Conservation (phyloP, 2,888 invertebrate genomes). For the Leptinotarsa peninsularis region DNA sequence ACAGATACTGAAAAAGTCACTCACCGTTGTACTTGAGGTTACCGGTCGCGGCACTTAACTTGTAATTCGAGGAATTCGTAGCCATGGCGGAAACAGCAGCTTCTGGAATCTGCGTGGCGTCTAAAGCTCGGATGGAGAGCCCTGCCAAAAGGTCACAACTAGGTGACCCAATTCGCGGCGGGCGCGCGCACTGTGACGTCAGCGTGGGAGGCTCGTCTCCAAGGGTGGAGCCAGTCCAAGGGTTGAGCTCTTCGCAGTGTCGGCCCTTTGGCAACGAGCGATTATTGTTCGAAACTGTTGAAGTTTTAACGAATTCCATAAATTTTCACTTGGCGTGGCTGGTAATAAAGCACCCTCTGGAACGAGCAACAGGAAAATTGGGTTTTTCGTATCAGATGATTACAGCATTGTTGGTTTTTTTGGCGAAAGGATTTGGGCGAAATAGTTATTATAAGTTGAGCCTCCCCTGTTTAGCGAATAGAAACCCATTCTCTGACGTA, state of each 20-base stretch:
- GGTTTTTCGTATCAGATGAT: background rate
- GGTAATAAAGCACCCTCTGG: background rate
- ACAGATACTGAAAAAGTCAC: conserved; percentile 41
- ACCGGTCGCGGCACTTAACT: conserved; percentile 60
- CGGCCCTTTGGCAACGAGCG: conserved; percentile 37
- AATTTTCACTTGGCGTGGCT: background rate
- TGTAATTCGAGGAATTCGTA: conserved; percentile 61
- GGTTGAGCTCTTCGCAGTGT: conserved; percentile 45
- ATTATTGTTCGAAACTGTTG: conserved; percentile 40
- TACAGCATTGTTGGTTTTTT: background rate
- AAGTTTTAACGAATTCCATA: conserved; percentile 26
- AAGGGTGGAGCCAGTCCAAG: conserved; percentile 54
- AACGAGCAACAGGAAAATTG: conserved; percentile 21
- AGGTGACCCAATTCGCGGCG: conserved; percentile 63
- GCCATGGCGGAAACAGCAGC: conserved; percentile 61
- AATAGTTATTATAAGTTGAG: background rate
- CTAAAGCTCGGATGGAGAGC: conserved; percentile 52
- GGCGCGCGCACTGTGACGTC: conserved; percentile 62
- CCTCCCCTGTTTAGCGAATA: too few relatives aligned
- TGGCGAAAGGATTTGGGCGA: background rate
- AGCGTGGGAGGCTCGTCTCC: conserved; percentile 58
- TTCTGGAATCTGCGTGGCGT: conserved; percentile 59
- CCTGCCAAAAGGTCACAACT: conserved; percentile 58
- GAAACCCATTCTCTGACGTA: too few relatives aligned
- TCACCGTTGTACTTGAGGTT: conserved; percentile 63